A percentile compares a stretch with the other conserved stretches of the same genome.
Conservation (phyloP, 2,797 vertebrate species). For the Rhynchonycteris naso region DNA sequence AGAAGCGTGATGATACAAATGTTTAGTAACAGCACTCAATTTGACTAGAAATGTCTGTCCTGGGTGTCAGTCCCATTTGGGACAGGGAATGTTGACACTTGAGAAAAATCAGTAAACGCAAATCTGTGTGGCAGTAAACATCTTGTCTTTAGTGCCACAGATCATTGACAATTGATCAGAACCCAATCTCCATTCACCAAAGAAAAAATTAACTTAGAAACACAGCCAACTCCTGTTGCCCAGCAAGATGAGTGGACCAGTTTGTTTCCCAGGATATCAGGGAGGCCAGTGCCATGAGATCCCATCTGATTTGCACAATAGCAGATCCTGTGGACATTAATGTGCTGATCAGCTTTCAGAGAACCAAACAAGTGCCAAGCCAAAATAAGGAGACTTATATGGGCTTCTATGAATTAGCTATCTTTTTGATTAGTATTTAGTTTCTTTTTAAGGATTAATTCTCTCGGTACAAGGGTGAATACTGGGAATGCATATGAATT, state of each 20-base stretch:
- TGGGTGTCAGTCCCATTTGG: not conserved
- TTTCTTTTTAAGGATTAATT: constrained; percentile 77
- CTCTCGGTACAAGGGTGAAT: constrained; percentile 5
- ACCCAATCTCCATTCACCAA: not conserved
- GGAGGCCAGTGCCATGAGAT: constrained; percentile 15
- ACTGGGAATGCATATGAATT: constrained; percentile 49
- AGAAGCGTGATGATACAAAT: not conserved
- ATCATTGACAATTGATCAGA: constrained; percentile 8
- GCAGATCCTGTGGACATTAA: constrained; percentile 39
- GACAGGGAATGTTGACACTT: not conserved
- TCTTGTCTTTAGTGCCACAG: not conserved
- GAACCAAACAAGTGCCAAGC: not conserved
- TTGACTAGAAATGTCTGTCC: not conserved
- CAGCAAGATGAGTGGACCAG: not conserved
- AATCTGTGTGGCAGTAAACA: not conserved
- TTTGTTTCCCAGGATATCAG: constrained; percentile 31
- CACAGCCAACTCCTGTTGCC: not conserved
- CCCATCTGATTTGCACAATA: constrained; percentile 57
- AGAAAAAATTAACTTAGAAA: constrained; percentile 43
- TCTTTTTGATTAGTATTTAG: constrained; percentile 72
- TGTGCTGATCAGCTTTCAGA: constrained; percentile 66
- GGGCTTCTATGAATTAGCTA: constrained; percentile 63
- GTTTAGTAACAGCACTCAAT: not conserved
- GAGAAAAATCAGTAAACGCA: constrained; percentile 29
- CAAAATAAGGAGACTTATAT: constrained; percentile 64